phyloP scores from a whole-genome alignment of 2,888 invertebrate species.

The Latrodectus hesperus region DNA sequence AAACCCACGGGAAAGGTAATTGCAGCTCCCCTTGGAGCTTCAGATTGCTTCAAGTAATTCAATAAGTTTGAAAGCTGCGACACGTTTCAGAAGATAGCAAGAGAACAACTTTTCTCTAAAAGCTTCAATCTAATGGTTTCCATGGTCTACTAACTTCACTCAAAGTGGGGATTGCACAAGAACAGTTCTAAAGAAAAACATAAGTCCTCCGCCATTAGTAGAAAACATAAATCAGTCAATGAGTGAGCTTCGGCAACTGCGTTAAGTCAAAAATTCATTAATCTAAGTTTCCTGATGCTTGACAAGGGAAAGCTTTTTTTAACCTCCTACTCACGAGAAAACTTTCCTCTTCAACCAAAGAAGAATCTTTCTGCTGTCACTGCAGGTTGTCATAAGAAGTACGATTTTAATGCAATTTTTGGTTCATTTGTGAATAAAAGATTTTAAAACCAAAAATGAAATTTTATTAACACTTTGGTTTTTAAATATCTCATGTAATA shows the following conservation, averaged over 20 bases:
- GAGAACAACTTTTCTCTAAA: constrained; percentile 47
- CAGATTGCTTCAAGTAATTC: constrained; percentile 22
- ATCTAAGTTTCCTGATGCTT: constrained; percentile 50
- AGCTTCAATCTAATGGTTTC: constrained; percentile 65
- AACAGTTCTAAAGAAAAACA: constrained; percentile 25
- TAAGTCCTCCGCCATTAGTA: constrained; percentile 49
- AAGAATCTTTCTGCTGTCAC: background rate
- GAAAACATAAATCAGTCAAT: constrained; percentile 67
- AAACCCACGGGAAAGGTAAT: background rate
- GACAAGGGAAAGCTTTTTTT: constrained; percentile 42
- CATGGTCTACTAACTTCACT: constrained; percentile 51
- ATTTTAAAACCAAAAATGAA: too few species aligned
- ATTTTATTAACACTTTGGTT: too few species aligned
- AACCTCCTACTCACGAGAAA: background rate
- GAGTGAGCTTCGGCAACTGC: constrained; percentile 55
- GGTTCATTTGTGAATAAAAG: too few species aligned
- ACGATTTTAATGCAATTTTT: too few species aligned
- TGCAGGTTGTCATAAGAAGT: too few species aligned
- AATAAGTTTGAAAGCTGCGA: constrained; percentile 50
- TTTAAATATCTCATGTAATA: too few species aligned
- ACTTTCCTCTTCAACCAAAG: background rate
- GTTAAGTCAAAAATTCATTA: constrained; percentile 63
- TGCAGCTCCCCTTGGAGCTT: background rate
- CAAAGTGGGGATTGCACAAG: constrained; percentile 41
- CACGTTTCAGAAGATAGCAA: constrained; percentile 46